phyloP scores from a whole-genome alignment of 2,797 vertebrate genomes.

The Poecilia gillii region DNA sequence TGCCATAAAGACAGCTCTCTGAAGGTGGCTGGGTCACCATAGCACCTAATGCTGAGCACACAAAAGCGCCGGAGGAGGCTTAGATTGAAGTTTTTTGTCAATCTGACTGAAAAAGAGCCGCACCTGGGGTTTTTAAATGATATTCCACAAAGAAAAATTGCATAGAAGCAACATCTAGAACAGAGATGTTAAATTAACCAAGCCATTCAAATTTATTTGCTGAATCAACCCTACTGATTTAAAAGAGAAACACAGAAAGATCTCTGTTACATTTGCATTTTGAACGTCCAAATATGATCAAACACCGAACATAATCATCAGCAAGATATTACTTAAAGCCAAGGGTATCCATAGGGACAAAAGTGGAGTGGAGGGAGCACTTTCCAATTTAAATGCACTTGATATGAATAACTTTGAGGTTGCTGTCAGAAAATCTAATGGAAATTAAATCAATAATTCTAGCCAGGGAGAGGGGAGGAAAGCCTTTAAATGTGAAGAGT shows the following conservation, averaged over 20 bases:
- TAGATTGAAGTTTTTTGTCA: background rate
- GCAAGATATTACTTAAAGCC: background rate
- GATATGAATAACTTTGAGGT: background rate
- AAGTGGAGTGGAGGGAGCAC: background rate
- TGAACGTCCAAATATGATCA: background rate
- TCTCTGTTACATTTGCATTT: background rate
- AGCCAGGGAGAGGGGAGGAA: background rate
- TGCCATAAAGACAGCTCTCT: background rate
- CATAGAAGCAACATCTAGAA: background rate
- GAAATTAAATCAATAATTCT: background rate
- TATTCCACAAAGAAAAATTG: background rate
- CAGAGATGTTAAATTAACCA: background rate
- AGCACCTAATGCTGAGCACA: background rate
- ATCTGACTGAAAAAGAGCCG: background rate
- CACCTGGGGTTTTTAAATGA: background rate
- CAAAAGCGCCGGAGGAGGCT: background rate
- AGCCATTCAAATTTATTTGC: background rate
- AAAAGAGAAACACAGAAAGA: background rate
- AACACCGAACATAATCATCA: background rate
- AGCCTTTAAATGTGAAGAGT: background rate
- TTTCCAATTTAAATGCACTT: background rate
- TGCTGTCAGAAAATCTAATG: background rate
- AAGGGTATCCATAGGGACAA: background rate
- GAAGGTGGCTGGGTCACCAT: conserved; percentile 4
- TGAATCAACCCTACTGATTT: background rate